Percentiles rank a stretch among this genome's conserved stretches.
Evolutionary conservation across 2,113 vertebrate genomes (phyloP).

Genomic region (Girardinichthys multiradiatus): DNA sequence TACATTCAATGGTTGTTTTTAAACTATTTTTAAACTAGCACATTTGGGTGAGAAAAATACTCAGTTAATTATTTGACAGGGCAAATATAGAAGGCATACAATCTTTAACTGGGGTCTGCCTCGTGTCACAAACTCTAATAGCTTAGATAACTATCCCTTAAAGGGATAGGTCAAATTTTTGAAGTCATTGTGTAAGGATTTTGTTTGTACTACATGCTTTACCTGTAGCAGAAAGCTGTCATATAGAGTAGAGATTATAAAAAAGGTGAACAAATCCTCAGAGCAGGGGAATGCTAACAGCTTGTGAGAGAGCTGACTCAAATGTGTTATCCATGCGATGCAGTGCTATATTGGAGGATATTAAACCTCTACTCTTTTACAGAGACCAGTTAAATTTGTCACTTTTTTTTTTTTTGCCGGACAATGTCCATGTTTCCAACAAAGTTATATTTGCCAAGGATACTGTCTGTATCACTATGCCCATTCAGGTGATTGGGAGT

Average conservation of each 20-base stretch:
- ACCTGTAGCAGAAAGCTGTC: background rate
- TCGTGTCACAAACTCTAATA: conserved; percentile 64
- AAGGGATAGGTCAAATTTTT: background rate
- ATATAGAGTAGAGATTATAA: background rate
- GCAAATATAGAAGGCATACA: conserved; percentile 68
- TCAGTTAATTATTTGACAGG: conserved; percentile 78
- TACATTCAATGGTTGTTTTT: conserved; percentile 65
- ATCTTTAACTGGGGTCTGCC: conserved; percentile 75
- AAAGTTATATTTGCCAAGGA: background rate
- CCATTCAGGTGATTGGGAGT: background rate
- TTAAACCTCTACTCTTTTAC: background rate
- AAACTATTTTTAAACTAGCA: conserved; percentile 50
- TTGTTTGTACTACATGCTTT: background rate
- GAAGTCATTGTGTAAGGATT: background rate
- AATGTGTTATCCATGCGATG: background rate
- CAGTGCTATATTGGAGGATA: background rate
- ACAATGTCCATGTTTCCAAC: background rate
- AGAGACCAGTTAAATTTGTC: background rate
- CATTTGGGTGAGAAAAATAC: conserved; percentile 73
- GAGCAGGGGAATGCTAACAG: background rate
- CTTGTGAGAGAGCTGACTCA: background rate
- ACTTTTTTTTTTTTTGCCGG: background rate
- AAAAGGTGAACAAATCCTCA: background rate
- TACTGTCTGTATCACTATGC: background rate
- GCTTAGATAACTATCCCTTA: conserved; percentile 53